Percentiles rank a stretch among this genome's conserved stretches.
phyloP scores from a whole-genome alignment of 1,140 invertebrate genomes.

The Papilio machaon region DNA sequence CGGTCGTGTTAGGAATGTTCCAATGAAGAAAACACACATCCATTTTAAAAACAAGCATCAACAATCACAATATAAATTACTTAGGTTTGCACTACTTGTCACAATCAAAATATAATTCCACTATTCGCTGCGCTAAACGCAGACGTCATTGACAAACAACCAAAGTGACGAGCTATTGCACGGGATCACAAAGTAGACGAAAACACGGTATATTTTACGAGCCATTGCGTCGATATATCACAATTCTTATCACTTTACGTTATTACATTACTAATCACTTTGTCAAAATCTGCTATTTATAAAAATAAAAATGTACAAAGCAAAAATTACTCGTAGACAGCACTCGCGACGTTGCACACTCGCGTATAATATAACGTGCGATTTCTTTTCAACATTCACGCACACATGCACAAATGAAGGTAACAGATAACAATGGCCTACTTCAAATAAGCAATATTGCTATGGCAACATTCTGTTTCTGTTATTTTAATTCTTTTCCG shows the following conservation, averaged over 20 bases:
- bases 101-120: conserved; percentile 80
- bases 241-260: conserved; percentile 77
- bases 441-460: conserved; percentile 48
- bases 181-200: conserved; percentile 74
- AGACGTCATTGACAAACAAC: conserved; percentile 82
- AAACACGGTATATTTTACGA: conserved; percentile 75
- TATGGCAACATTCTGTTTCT: conserved; percentile 55
- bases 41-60: conserved; percentile 78
- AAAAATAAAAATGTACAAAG: conserved; percentile 81
- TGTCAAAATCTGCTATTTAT: conserved; percentile 73
- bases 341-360: conserved; percentile 80
- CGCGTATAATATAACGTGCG: conserved; percentile 73
- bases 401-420: conserved; percentile 60
- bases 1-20: conserved; percentile 73
- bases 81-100: conserved; percentile 78
- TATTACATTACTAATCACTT: conserved; percentile 74
- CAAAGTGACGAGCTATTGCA: conserved; percentile 77
- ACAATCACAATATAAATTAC: conserved; percentile 72
- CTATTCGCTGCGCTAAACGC: conserved; percentile 81
- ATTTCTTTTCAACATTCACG: conserved; percentile 71
- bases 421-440: conserved; percentile 68
- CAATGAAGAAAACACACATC: conserved; percentile 75
- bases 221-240: conserved; percentile 74
- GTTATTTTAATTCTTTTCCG: background rate
- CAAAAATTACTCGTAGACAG: conserved; percentile 77